A percentile compares a stretch with the other conserved stretches of the same genome.
Evolutionary conservation across 2,113 vertebrate genomes (phyloP).

Genomic region (Lynx canadensis): DNA sequence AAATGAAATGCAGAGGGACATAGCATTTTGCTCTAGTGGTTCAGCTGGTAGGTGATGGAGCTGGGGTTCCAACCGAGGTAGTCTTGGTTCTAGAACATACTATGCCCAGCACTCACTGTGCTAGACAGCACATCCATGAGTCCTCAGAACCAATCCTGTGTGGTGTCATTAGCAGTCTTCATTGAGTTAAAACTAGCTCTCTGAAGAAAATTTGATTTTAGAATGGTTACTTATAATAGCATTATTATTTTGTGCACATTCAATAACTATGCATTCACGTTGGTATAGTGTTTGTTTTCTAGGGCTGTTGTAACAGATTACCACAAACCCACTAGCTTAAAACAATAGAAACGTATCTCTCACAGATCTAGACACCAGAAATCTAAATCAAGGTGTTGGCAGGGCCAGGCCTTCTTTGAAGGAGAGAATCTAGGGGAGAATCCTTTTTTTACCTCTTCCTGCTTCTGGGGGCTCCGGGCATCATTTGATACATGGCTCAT

Average conservation of each 20-base stretch:
- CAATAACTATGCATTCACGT: neutral
- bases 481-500: neutral
- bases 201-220: neutral
- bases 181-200: neutral
- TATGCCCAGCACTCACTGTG: fast-evolving
- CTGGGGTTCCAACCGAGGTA: neutral
- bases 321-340: neutral
- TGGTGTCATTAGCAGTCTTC: neutral
- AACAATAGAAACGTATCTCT: neutral
- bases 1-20: neutral
- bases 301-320: neutral
- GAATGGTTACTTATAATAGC: neutral
- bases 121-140: fast-evolving
- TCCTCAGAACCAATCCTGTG: neutral
- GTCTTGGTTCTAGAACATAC: neutral
- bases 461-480: neutral
- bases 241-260: neutral
- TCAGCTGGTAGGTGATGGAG: neutral
- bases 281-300: neutral
- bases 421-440: neutral
- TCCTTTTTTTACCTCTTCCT: neutral
- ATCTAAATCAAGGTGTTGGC: neutral
- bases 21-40: neutral
- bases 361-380: neutral
- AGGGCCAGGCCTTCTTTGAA: neutral